Evolutionary conservation across 2,888 invertebrate species (phyloP).

Genomic region (Calameuta filiformis): DNA sequence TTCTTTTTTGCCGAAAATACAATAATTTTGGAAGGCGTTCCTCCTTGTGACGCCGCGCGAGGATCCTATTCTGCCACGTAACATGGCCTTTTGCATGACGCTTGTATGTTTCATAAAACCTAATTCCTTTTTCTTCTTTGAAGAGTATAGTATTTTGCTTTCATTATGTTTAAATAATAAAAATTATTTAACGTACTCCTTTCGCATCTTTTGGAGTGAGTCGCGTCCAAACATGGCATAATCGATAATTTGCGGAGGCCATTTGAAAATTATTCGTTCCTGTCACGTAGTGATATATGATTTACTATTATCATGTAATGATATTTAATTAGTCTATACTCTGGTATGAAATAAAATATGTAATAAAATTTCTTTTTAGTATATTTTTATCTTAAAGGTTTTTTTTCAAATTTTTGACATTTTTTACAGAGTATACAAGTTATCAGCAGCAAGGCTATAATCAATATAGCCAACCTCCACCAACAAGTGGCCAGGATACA

Average conservation of each 20-base stretch:
- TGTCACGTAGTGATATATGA: background rate
- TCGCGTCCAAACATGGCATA: background rate
- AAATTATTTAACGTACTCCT: background rate
- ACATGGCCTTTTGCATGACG: background rate
- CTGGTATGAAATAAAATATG: background rate
- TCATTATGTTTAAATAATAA: background rate
- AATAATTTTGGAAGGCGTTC: background rate
- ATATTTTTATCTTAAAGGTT: background rate
- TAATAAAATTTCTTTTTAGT: background rate
- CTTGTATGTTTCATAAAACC: background rate
- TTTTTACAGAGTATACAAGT: constrained; percentile 55
- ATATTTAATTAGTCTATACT: background rate
- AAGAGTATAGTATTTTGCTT: background rate
- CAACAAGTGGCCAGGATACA: constrained; percentile 55
- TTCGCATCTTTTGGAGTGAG: background rate
- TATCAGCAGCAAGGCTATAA: constrained; percentile 60
- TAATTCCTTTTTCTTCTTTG: background rate
- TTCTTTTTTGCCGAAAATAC: background rate
- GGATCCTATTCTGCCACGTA: background rate
- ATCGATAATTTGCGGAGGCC: background rate
- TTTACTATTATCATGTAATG: background rate
- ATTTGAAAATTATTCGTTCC: background rate
- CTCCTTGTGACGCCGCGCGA: background rate
- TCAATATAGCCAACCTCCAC: constrained; percentile 61
- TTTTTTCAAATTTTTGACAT: background rate